phyloP scores from a whole-genome alignment of 2,797 vertebrate species.

The Notoglanidium macrostoma region DNA sequence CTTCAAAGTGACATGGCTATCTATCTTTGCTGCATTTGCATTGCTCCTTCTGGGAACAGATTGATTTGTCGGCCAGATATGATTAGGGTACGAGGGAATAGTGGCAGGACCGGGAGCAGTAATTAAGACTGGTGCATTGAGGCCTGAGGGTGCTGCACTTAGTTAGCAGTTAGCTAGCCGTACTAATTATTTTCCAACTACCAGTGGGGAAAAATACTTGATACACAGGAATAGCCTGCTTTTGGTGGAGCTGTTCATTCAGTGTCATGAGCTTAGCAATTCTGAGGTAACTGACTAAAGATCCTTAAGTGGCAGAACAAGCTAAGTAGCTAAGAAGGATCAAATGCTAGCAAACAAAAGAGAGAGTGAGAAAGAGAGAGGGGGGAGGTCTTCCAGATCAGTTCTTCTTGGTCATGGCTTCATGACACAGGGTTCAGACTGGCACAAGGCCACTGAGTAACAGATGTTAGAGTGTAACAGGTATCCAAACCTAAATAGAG shows the following conservation, averaged over 20 bases:
- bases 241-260: background rate
- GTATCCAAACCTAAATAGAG: constrained; percentile 54
- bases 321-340: background rate
- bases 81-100: constrained; percentile 55
- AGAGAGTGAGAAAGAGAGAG: background rate
- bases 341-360: background rate
- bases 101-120: constrained; percentile 35
- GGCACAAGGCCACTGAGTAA: constrained; percentile 38
- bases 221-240: background rate
- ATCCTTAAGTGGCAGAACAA: background rate
- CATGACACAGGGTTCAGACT: constrained; percentile 6
- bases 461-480: constrained; percentile 60
- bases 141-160: constrained; percentile 40
- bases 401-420: constrained; percentile 18
- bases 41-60: constrained; percentile 39
- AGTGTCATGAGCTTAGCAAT: background rate
- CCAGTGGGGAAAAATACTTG: background rate
- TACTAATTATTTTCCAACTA: constrained; percentile 24
- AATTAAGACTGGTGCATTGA: constrained; percentile 56
- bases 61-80: constrained; percentile 56
- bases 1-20: background rate
- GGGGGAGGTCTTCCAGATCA: background rate
- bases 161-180: constrained; percentile 13
- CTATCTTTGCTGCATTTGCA: background rate
- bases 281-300: background rate